A percentile compares a stretch with the other conserved stretches of the same genome.
These are phyloP conservation scores for Notiomystis cincta DNA, from an alignment of 2,113 vertebrate genomes.

Conservation along the genomic window DNA sequence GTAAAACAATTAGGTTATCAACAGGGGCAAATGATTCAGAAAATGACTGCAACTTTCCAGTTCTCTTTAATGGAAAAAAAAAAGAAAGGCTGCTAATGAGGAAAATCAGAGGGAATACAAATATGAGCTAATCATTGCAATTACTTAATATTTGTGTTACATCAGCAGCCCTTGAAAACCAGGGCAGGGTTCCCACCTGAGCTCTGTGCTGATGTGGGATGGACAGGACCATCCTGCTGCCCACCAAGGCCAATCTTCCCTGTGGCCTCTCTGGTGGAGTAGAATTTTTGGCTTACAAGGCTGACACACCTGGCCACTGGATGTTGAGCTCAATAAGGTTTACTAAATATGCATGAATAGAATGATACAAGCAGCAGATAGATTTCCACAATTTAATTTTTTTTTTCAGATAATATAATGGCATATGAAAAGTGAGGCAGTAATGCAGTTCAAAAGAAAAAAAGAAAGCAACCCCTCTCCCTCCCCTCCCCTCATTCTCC, in stretches of 20 bases:
- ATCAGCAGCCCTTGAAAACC: not conserved
- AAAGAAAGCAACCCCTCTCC: constrained; percentile 36
- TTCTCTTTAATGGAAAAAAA: constrained; percentile 3
- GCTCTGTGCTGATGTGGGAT: not conserved
- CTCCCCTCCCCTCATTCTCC: not conserved
- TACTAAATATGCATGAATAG: not conserved
- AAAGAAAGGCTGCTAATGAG: constrained; percentile 1
- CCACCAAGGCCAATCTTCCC: not conserved
- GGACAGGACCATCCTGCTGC: not conserved
- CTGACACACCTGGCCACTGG: not conserved
- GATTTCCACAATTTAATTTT: constrained; percentile 47
- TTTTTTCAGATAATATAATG: constrained; percentile 38
- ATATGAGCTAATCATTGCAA: not conserved
- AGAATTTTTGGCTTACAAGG: not conserved
- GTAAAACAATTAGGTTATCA: constrained; percentile 62
- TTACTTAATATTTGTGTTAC: not conserved
- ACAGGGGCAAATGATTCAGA: constrained; percentile 54
- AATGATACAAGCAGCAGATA: constrained; percentile 26
- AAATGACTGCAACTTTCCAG: constrained; percentile 47
- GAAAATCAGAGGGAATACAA: constrained; percentile 45
- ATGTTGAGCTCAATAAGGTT: not conserved
- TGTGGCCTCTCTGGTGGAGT: not conserved
- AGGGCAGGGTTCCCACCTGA: not conserved
- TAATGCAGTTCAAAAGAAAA: constrained; percentile 45
- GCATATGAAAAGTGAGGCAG: constrained; percentile 54